Base-by-base conservation (phyloP, 2,113 vertebrate genomes). In the Cyphomyrus plagiostoma region DNA sequence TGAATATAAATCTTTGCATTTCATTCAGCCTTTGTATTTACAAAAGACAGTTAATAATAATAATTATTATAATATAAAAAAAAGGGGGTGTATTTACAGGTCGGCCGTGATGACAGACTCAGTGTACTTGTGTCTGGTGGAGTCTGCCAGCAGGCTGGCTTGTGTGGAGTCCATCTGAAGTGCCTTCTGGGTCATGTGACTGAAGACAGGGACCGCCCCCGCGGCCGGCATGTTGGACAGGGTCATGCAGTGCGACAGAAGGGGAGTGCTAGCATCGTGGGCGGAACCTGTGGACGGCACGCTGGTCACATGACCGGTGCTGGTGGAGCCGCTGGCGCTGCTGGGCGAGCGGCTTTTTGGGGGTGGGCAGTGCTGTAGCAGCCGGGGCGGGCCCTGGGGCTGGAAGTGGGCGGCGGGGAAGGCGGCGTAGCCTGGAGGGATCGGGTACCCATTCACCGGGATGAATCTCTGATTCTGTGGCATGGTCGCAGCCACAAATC, bases 281-380 rank as follows among this genome's bases (percentile, higher is more conserved):
- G 98, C 98, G 93, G 98, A 99, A 89, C 98, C 98, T 0, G 98
- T 97, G 88, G 98, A 99, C 0, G 98, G 98, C 92, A 98, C 91
- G 58, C 98, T 99, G 82, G 98, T 98, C 91, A 99, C 97, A 0
- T 99, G 98, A 30, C 98, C 98, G 0, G 98, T 99, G 95, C 98
- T 99, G 23, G 98, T 99, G 0, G 98, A 99, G 23, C 98, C 98
- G 3, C 98, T 99, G 92, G 98, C 98, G 0, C 98, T 99, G 95
- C 98, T 99, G 0, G 98, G 98, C 0, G 98, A 99, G 70, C 98
- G 97, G 92, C 98, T 99, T 93, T 99, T 99, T 26, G 98, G 98
- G 1, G 98, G 98, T 0, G 98, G 98, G 66, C 98, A 97, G 95
- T 99, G 98, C 92, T 97, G 98, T 91, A 98, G 96, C 0, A 98